Evolutionary conservation across 2,797 vertebrate genomes (phyloP).

Genomic region (Pempheris klunzingeri): DNA sequence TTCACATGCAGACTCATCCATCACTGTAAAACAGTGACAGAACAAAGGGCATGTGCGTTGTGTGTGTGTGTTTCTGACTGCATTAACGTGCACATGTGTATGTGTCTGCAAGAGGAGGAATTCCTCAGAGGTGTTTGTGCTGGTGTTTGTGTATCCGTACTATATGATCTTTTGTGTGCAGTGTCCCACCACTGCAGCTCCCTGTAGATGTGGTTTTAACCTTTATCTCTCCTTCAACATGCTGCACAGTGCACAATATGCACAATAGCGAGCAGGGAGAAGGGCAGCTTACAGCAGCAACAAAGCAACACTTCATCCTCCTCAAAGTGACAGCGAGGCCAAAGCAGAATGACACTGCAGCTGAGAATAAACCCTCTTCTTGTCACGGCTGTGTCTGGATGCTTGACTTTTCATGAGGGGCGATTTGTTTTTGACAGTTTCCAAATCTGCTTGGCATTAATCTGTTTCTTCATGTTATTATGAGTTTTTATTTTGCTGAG

Average conservation of each 20-base stretch:
- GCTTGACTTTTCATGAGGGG: not conserved
- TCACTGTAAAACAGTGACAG: slow-evolving; percentile 60
- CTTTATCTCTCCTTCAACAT: slow-evolving; percentile 81
- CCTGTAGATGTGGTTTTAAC: slow-evolving; percentile 75
- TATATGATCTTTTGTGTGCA: slow-evolving; percentile 18
- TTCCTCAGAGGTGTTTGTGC: not conserved
- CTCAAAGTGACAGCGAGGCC: slow-evolving; percentile 63
- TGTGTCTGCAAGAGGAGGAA: slow-evolving; percentile 9
- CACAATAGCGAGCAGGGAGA: slow-evolving; percentile 46
- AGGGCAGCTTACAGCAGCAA: slow-evolving; percentile 63
- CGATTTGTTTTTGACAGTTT: slow-evolving; percentile 41
- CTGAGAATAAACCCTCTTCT: slow-evolving; percentile 49
- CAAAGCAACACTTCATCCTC: slow-evolving; percentile 67
- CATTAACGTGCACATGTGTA: not conserved
- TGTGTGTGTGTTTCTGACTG: slow-evolving; percentile 8
- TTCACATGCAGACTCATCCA: slow-evolving; percentile 67
- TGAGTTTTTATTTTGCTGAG: slow-evolving; percentile 16
- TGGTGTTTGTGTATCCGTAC: not conserved
- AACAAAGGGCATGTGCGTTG: slow-evolving; percentile 65
- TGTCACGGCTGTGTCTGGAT: slow-evolving; percentile 14
- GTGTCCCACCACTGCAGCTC: slow-evolving; percentile 48
- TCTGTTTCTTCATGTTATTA: slow-evolving; percentile 23
- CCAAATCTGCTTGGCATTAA: slow-evolving; percentile 51
- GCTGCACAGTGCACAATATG: slow-evolving; percentile 54
- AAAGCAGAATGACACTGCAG: slow-evolving; percentile 43